Conservation (phyloP, 2,888 invertebrate species). For the Trichopria drosophilae region DNA sequence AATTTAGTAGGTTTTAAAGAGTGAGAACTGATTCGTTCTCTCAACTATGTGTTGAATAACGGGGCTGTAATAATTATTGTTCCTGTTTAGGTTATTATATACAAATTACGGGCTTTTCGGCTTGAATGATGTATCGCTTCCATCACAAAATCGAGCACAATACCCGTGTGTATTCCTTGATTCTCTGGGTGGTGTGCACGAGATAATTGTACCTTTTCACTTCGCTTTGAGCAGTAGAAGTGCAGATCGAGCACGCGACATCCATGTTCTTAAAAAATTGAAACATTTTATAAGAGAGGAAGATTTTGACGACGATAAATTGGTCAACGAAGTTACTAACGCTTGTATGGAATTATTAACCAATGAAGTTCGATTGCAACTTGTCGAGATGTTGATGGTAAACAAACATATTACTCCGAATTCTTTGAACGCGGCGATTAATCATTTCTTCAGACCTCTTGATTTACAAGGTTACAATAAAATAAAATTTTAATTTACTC, state of each 20-base stretch:
- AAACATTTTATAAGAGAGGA: slow-evolving; percentile 68
- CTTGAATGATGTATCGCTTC: slow-evolving; percentile 60
- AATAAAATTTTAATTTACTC: slow-evolving; percentile 2
- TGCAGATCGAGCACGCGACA: slow-evolving; percentile 83
- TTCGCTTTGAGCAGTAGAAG: slow-evolving; percentile 85
- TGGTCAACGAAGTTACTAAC: slow-evolving; percentile 62
- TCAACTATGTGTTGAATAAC: no score
- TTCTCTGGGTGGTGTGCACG: slow-evolving; percentile 79
- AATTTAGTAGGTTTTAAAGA: not conserved
- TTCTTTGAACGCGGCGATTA: slow-evolving; percentile 62
- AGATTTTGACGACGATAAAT: slow-evolving; percentile 60
- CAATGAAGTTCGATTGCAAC: slow-evolving; percentile 71
- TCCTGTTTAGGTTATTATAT: slow-evolving; percentile 67
- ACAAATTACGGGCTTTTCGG: slow-evolving; percentile 82
- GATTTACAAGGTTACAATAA: slow-evolving; percentile 19
- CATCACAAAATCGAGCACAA: slow-evolving; percentile 62
- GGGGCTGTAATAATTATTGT: not conserved
- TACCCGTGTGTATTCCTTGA: slow-evolving; percentile 81
- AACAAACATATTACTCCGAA: slow-evolving; percentile 68
- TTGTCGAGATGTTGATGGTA: slow-evolving; percentile 70
- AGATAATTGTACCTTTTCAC: slow-evolving; percentile 87
- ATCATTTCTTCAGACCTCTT: slow-evolving; percentile 50
- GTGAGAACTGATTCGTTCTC: slow-evolving; percentile 2
- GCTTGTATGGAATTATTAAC: slow-evolving; percentile 71
- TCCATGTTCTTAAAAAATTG: slow-evolving; percentile 80